These are phyloP conservation scores for Leucopsar rothschildi DNA, from an alignment of 2,113 vertebrate genomes.

Conservation along the genomic window DNA sequence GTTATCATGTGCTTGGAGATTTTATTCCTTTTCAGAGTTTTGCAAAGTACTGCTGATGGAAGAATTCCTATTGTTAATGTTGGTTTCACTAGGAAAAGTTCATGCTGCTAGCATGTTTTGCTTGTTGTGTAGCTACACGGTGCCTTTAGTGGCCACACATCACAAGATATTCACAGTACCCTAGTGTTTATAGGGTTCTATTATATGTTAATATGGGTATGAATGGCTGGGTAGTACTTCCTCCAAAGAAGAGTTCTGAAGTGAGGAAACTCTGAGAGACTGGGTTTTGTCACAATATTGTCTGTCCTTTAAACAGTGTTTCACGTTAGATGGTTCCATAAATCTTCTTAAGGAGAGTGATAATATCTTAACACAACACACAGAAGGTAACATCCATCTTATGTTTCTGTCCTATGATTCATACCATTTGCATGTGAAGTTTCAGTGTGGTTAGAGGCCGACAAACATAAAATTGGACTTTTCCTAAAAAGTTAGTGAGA, in stretches of 20 bases:
- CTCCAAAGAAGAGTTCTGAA: neutral
- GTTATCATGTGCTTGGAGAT: neutral
- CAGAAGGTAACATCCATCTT: neutral
- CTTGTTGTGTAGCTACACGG: neutral
- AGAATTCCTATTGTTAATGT: neutral
- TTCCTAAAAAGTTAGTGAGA: neutral
- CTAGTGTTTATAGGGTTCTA: neutral
- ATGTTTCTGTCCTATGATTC: constrained; percentile 20
- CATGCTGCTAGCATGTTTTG: neutral
- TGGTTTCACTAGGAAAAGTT: neutral
- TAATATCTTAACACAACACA: constrained; percentile 36
- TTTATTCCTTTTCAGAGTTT: neutral
- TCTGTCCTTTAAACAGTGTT: neutral
- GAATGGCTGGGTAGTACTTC: neutral
- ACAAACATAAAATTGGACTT: neutral
- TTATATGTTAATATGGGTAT: neutral
- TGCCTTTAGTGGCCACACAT: neutral
- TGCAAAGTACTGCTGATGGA: neutral
- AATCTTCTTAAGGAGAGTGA: constrained; percentile 29
- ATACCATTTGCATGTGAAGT: neutral
- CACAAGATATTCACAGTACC: neutral
- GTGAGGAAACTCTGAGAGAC: neutral
- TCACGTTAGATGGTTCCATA: constrained; percentile 13
- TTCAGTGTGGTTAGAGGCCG: neutral
- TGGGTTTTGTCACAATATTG: neutral